These are phyloP conservation scores for Drosophila differens DNA, from an alignment of 2,888 invertebrate species.

Conservation along the genomic window DNA sequence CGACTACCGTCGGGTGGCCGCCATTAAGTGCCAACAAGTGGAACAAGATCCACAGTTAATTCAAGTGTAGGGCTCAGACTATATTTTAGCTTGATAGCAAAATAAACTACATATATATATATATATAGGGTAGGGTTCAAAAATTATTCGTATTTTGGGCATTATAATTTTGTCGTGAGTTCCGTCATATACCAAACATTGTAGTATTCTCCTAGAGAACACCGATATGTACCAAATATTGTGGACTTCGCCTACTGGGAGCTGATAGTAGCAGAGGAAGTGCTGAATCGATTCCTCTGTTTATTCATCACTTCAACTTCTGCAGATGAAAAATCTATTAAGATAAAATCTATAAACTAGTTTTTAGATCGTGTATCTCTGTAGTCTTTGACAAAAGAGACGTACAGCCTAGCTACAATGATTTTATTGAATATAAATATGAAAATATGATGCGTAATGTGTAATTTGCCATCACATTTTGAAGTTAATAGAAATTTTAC, in stretches of 20 bases:
- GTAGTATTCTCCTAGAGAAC: neutral
- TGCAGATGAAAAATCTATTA: neutral
- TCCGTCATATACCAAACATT: neutral
- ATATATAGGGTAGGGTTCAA: no score
- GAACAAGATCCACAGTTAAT: conserved; percentile 77
- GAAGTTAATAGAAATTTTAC: neutral
- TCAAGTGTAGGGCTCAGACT: conserved; percentile 21
- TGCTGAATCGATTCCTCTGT: neutral
- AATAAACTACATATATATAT: no score
- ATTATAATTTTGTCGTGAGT: neutral
- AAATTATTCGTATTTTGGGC: no score
- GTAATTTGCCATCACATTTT: neutral
- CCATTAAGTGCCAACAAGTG: no score
- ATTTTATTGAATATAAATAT: neutral
- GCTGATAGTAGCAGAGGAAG: neutral
- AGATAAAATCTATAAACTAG: no score
- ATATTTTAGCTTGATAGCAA: no score
- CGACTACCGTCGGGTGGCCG: conserved; percentile 64
- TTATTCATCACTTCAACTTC: neutral
- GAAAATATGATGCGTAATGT: neutral
- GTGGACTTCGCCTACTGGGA: neutral
- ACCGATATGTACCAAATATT: no score
- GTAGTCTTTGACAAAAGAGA: neutral
- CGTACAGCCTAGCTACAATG: neutral
- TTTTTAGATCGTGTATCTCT: neutral